Percentiles rank a stretch among this genome's conserved stretches.
phyloP scores from a whole-genome alignment of 2,888 invertebrate genomes.

The Rhodophaea formosa region DNA sequence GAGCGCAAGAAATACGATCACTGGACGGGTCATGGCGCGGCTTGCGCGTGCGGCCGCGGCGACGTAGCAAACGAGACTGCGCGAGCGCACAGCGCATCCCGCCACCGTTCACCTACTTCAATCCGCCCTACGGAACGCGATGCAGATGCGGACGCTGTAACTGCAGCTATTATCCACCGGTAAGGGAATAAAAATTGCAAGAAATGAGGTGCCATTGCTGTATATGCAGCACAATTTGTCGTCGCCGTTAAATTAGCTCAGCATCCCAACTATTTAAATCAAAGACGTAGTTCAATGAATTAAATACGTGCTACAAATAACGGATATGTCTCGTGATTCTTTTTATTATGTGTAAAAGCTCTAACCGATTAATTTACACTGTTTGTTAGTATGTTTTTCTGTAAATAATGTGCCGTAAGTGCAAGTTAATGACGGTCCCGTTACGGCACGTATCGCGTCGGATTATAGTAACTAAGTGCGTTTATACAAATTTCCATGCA shows the following conservation, averaged over 20 bases:
- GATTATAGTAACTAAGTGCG: constrained; percentile 28
- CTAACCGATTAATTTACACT: constrained; percentile 15
- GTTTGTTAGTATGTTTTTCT: constrained; percentile 1
- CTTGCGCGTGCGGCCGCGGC: constrained; percentile 74
- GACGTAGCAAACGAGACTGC: constrained; percentile 74
- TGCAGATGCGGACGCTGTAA: constrained; percentile 48
- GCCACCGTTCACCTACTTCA: constrained; percentile 58
- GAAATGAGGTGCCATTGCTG: constrained; percentile 6
- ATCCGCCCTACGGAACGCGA: constrained; percentile 54
- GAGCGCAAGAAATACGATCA: constrained; percentile 65
- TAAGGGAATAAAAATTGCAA: constrained; percentile 14
- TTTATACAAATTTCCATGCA: constrained; percentile 34
- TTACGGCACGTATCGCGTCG: constrained; percentile 24
- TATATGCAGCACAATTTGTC: constrained; percentile 14
- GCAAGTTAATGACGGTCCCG: constrained; percentile 20
- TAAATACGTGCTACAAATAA: neutral
- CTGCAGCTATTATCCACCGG: constrained; percentile 25
- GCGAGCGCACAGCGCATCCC: constrained; percentile 56
- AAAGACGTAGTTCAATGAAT: neutral
- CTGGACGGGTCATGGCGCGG: constrained; percentile 66
- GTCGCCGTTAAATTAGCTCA: neutral
- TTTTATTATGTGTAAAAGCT: neutral
- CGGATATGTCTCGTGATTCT: neutral
- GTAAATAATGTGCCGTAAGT: constrained; percentile 10
- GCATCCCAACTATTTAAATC: constrained; percentile 11